These are phyloP conservation scores for Brachymystax lenok DNA, from an alignment of 2,797 vertebrate genomes.

Conservation along the genomic window DNA sequence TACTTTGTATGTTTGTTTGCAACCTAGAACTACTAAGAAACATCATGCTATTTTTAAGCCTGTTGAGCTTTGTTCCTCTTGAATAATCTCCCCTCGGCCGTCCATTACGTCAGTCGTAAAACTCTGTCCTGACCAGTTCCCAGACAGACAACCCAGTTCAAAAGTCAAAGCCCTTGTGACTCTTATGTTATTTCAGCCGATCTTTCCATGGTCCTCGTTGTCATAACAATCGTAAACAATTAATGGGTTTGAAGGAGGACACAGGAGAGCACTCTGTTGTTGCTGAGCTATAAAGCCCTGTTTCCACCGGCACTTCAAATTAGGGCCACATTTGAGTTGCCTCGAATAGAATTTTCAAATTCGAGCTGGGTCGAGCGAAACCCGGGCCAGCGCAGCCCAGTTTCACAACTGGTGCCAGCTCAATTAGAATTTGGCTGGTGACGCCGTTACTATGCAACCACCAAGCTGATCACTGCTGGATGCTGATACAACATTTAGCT, in stretches of 20 bases:
- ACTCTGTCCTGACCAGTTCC: constrained; percentile 25
- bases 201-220: constrained; percentile 56
- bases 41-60: constrained; percentile 49
- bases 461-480: no score
- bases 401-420: no score
- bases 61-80: constrained; percentile 56
- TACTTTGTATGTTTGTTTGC: background rate
- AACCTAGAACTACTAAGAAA: constrained; percentile 1
- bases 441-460: no score
- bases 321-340: no score
- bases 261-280: constrained; percentile 37
- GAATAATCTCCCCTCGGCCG: constrained; percentile 50
- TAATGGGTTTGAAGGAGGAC: constrained; percentile 30
- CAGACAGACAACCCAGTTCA: constrained; percentile 42
- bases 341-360: no score
- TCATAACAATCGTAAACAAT: constrained; percentile 67
- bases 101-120: constrained; percentile 50
- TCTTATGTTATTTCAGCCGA: constrained; percentile 49
- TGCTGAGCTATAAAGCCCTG: constrained; percentile 33
- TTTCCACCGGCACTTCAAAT: no score
- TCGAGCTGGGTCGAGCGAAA: no score
- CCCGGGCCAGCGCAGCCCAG: no score
- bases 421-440: no score
- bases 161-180: constrained; percentile 53
- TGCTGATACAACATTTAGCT: no score